These are phyloP conservation scores for Lepisosteus oculatus DNA, from an alignment of 2,113 vertebrate species.

Conservation along the genomic window DNA sequence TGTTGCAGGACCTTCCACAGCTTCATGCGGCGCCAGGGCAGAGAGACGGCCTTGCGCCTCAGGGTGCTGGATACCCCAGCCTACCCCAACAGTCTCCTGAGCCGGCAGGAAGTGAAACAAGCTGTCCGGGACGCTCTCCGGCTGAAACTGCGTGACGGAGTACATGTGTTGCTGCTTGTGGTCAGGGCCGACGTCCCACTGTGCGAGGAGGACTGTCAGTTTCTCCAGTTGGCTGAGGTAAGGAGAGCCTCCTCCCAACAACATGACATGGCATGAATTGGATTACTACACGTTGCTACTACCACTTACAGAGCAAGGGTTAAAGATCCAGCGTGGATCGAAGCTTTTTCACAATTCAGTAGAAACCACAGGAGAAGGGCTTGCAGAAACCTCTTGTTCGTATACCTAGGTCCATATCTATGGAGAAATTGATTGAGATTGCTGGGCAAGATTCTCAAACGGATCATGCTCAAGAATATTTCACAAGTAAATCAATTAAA, in stretches of 20 bases:
- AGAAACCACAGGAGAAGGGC: too few species aligned
- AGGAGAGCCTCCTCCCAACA: conserved; percentile 11
- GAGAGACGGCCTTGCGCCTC: conserved; percentile 54
- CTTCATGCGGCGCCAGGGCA: conserved; percentile 53
- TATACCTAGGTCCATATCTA: too few species aligned
- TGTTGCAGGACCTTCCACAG: conserved; percentile 44
- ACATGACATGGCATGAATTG: too few species aligned
- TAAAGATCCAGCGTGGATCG: too few species aligned
- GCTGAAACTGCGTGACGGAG: conserved; percentile 57
- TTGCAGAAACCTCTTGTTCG: too few species aligned
- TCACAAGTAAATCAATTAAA: too few species aligned
- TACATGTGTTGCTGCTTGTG: conserved; percentile 70
- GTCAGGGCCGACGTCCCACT: conserved; percentile 64
- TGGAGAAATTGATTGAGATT: too few species aligned
- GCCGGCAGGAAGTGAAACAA: conserved; percentile 42
- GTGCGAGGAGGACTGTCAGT: conserved; percentile 27
- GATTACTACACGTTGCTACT: too few species aligned
- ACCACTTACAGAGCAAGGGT: too few species aligned
- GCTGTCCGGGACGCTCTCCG: conserved; percentile 40
- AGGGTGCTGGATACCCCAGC: conserved; percentile 72
- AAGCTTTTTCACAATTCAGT: too few species aligned
- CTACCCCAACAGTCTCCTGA: conserved; percentile 56
- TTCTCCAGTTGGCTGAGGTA: conserved; percentile 55
- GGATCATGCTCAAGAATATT: too few species aligned
- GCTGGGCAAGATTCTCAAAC: too few species aligned